Evolutionary conservation across 2,888 invertebrate genomes (phyloP), one percentile per base, ranked within the genome.

Genomic region (Phoenoteleia sp.): DNA sequence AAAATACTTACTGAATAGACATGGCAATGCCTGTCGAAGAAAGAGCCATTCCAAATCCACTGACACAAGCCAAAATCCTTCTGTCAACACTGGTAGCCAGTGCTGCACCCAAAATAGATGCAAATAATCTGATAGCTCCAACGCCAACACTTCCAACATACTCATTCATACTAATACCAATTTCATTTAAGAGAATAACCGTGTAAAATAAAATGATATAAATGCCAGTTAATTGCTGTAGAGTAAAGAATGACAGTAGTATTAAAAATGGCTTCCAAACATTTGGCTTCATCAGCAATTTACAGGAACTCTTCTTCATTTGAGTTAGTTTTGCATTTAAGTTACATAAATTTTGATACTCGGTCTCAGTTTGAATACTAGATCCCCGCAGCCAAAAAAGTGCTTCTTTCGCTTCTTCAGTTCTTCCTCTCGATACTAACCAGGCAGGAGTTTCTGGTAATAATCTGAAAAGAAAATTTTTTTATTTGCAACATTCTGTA

Each of bases 171-270:
- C 95, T 95, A 0, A 96, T 95, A 2, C 96, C 96, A 11, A 96
- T 95, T 15, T 96, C 95, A 86, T 96, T 95, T 91, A 97, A 96
- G 90, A 97, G 96, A 81, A 95, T 96, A 0, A 96, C 96, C 0
- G 96, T 96, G 90, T 97, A 97, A 89, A 96, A 97, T 49, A 97
- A 92, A 39, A 97, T 96, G 0, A 96, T 95, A 92, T 97, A 97
- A 67, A 97, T 96, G 0, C 97, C 97, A 0, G 96, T 96, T 90
- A 96, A 94, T 91, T 96, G 96, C 94, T 97, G 97, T 87, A 96
- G 95, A 9, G 96, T 93, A 90, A 96, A 96, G 93, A 97, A 96
- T 0, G 95, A 92, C 2, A 96, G 94, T 1, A 97, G 93, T 23
- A 96, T 94, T 2, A 95, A 91, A 92, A 97, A 96, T 0, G 97